Base-by-base conservation (phyloP, 2,113 vertebrate species). In the Aleadryas rufinucha region DNA sequence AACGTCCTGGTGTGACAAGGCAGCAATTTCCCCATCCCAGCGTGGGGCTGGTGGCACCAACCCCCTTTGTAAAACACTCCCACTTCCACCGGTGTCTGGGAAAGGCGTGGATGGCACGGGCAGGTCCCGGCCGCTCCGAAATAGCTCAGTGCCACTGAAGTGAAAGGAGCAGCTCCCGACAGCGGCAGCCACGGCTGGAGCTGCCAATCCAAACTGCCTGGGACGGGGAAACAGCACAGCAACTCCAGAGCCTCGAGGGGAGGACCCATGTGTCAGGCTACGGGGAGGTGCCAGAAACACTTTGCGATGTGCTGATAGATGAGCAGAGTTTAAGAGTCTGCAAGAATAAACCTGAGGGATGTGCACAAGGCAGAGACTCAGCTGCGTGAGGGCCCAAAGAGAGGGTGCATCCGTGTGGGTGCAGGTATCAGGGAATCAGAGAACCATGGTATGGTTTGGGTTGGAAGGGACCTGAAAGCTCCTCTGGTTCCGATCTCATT, bases 81-180 rank as follows among this genome's bases (percentile, higher is more conserved):
- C 22, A 6, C 18, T 68, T 6, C 37, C 26, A 72, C 15, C 0
- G 2, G 24, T 8, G 60, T 16, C 60, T 68, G 70, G 33, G 70
- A 21, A 52, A 72, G 2, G 24, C 0, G 53, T 9, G 65, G 60
- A 81, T 2, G 3, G 49, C 8, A 0, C 4, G 19, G 93, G 92
- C 92, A 96, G 89, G 86, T 64, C 91, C 75, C 0, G 0, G 84
- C 93, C 0, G 15, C 95, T 94, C 84, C 0, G 6, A 65, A 96
- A 95, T 95, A 96, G 27, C 87, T 96, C 68, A 4, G 71, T 27
- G 93, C 8, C 79, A 52, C 68, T 77, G 82, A 42, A 88, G 87
- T 93, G 96, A 94, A 80, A 88, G 71, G 59, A 75, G 33, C 31
- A 31, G 72, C 52, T 35, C 16, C 77, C 80, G 64, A 52, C 16